phyloP scores from a whole-genome alignment of 2,888 invertebrate species.

The Antheraea yamamai region DNA sequence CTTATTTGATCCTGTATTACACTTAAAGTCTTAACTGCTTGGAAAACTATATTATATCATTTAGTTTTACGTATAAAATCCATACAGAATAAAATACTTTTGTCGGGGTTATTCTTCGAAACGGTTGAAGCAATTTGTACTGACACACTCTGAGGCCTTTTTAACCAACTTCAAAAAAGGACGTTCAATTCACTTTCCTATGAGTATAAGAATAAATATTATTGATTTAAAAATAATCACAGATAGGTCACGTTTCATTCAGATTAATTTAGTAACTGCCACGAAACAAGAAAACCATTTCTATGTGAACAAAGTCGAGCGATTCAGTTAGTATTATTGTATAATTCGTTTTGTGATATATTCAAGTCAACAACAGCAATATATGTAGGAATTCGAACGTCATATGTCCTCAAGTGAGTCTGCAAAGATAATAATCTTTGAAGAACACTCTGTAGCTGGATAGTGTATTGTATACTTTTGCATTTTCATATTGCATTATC shows the following conservation, averaged over 20 bases:
- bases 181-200: no score
- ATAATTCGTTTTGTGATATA: background rate
- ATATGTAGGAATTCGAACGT: background rate
- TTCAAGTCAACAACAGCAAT: background rate
- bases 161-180: no score
- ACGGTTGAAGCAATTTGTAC: no score
- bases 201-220: no score
- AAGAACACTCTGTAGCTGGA: background rate
- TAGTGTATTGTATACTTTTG: background rate
- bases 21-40: background rate
- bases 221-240: no score
- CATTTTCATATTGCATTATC: no score
- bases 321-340: background rate
- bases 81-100: background rate
- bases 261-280: no score
- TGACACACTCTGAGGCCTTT: no score
- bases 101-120: background rate
- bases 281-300: no score
- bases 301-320: no score
- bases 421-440: background rate
- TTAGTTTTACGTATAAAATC: background rate
- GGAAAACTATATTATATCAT: background rate
- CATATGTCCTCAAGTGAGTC: background rate
- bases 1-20: background rate
- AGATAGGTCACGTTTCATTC: no score